Conservation (phyloP, 1,140 invertebrate genomes). For the Pseudachorutes palmiensis region DNA sequence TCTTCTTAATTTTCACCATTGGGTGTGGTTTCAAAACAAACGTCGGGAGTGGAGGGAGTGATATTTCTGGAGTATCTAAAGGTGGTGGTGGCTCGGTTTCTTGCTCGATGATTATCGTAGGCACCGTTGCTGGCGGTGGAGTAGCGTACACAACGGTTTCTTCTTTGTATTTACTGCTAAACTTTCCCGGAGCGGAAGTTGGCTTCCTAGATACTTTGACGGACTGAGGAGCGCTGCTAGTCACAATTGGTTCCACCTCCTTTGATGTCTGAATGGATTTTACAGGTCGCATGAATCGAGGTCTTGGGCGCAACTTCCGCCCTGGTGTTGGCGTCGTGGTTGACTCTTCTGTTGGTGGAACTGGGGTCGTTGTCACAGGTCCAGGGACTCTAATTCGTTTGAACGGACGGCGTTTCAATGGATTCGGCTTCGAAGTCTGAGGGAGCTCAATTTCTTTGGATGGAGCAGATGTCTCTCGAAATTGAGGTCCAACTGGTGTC, state of each 20-base stretch:
- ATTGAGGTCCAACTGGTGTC: neutral
- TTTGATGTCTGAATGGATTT: neutral
- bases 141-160: neutral
- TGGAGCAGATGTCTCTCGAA: neutral
- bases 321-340: neutral
- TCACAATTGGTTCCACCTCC: neutral
- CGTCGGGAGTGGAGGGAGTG: neutral
- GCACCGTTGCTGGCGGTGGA: neutral
- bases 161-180: constrained; percentile 2
- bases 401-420: neutral
- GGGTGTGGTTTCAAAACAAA: neutral
- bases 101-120: neutral
- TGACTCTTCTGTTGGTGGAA: neutral
- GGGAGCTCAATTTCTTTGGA: constrained; percentile 5
- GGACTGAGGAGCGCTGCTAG: constrained; percentile 17
- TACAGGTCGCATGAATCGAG: neutral
- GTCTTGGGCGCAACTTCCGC: constrained; percentile 10
- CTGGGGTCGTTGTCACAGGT: neutral
- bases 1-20: neutral
- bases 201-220: constrained; percentile 28
- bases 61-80: neutral
- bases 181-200: constrained; percentile 33
- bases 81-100: neutral
- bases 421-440: constrained; percentile 2
- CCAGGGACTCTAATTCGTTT: neutral